Evolutionary conservation across 2,888 invertebrate species (phyloP), one percentile per base, ranked within the genome.

Genomic region (Hypolimnas misippus): DNA sequence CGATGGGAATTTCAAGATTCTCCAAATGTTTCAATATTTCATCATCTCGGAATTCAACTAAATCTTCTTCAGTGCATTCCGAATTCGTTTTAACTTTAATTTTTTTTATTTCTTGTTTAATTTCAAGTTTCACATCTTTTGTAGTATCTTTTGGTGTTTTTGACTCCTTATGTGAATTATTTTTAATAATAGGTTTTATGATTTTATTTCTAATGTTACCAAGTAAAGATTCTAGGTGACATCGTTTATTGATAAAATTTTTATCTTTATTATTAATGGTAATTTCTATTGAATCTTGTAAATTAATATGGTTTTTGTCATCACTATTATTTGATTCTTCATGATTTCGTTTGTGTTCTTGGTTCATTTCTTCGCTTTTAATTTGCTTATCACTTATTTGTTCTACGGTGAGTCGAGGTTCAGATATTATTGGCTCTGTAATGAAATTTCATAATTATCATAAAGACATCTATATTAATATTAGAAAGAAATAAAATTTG

Each of bases 221-320:
- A 50, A 81, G 65, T 14, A 81, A 54, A 25, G 63, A 63, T 75
- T 90, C 89, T 33, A 91, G 63, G 70, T 89, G 89, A 0, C 63
- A 77, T 8, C 81, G 75, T 65, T 86, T 88, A 7, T 77, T 76
- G 0, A 74, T 69, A 35, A 86, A 84, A 64, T 71, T 79, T 0
- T 73, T 73, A 25, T 78, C 80, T 19, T 64, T 60, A 54, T 67
- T 69, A 33, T 60, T 57, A 46, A 69, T 61, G 50, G 42, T 40
- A 38, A 61, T 57, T 21, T 65, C 38, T 51, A 63, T 25, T 8
- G 49, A 40, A 17, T 31, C 52, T n/a, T 17, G 10, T 55, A 25
- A 14, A 21, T 46, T 52, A 3, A 50, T 12, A 25, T 40, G 14
- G 12, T 7, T 49, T 3, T 29, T 33, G 7, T 16, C 7, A 8